Evolutionary conservation across 2,113 vertebrate genomes (phyloP).

Genomic region (Cyprinodon brontotheroides): DNA sequence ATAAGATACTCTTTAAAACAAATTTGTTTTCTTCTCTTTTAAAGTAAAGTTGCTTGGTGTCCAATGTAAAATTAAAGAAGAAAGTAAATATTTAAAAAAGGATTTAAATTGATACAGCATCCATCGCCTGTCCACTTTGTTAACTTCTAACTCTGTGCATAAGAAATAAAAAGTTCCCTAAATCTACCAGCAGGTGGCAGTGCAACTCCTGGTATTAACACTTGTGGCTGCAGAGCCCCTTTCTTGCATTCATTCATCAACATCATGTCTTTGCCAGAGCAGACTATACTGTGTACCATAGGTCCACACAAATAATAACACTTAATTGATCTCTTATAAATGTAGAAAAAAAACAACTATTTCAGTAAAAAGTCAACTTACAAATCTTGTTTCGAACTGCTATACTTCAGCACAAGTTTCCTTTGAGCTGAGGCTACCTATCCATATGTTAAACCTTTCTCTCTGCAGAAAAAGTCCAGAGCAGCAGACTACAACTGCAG

Average conservation of each 20-base stretch:
- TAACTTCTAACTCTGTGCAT: background rate
- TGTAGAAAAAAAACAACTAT: background rate
- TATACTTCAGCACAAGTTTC: background rate
- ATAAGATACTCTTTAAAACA: too few species aligned
- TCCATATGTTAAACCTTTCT: conserved; percentile 27
- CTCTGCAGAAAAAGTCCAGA: conserved; percentile 32
- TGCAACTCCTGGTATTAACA: conserved; percentile 42
- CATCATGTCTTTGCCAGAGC: conserved; percentile 7
- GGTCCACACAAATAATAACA: background rate
- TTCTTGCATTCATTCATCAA: conserved; percentile 2
- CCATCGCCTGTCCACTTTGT: background rate
- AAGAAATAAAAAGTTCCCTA: conserved; percentile 10
- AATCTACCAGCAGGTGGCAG: conserved; percentile 73
- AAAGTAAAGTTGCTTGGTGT: background rate
- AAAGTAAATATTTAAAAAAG: too few species aligned
- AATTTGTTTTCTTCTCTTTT: too few species aligned
- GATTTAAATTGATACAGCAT: too few species aligned
- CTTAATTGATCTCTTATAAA: background rate
- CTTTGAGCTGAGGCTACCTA: conserved; percentile 8
- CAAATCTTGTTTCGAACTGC: background rate
- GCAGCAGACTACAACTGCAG: conserved; percentile 44
- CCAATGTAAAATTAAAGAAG: background rate
- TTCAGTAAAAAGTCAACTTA: background rate
- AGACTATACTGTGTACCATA: conserved; percentile 8
- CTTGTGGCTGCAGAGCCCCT: background rate